phyloP scores from a whole-genome alignment of 1,140 invertebrate genomes.

The Chironomus striatipennis region DNA sequence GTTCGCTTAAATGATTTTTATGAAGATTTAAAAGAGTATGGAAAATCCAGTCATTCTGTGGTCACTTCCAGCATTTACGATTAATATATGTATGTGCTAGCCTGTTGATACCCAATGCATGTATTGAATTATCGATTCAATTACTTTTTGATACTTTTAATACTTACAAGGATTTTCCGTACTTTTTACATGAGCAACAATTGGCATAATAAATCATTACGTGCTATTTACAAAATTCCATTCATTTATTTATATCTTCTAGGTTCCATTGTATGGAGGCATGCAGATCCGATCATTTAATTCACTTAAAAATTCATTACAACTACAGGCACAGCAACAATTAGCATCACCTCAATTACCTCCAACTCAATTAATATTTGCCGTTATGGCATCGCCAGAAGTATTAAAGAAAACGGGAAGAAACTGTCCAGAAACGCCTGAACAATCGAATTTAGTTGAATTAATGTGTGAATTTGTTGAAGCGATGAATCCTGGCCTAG shows the following conservation, averaged over 20 bases:
- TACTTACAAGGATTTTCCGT: too few species aligned
- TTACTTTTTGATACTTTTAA: too few species aligned
- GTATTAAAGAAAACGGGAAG: conserved; percentile 56
- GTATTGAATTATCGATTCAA: too few species aligned
- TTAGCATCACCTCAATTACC: conserved; percentile 46
- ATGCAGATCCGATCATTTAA: conserved; percentile 46
- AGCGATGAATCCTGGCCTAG: conserved; percentile 54
- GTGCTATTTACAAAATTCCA: too few species aligned
- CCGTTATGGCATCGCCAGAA: conserved; percentile 61
- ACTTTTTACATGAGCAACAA: too few species aligned
- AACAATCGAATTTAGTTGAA: conserved; percentile 53
- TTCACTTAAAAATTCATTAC: conserved; percentile 25
- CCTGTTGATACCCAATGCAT: too few species aligned
- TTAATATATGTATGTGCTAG: too few species aligned
- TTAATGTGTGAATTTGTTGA: conserved; percentile 61
- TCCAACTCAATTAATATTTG: conserved; percentile 52
- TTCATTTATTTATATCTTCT: background rate
- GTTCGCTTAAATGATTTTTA: too few species aligned
- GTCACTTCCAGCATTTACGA: background rate
- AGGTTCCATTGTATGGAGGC: conserved; percentile 55
- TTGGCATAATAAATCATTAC: too few species aligned
- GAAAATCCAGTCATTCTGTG: too few species aligned
- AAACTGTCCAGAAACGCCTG: conserved; percentile 53
- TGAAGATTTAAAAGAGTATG: too few species aligned
- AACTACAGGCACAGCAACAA: conserved; percentile 39